Conservation (phyloP, 2,888 invertebrate species). For the Leucophenga montana region DNA sequence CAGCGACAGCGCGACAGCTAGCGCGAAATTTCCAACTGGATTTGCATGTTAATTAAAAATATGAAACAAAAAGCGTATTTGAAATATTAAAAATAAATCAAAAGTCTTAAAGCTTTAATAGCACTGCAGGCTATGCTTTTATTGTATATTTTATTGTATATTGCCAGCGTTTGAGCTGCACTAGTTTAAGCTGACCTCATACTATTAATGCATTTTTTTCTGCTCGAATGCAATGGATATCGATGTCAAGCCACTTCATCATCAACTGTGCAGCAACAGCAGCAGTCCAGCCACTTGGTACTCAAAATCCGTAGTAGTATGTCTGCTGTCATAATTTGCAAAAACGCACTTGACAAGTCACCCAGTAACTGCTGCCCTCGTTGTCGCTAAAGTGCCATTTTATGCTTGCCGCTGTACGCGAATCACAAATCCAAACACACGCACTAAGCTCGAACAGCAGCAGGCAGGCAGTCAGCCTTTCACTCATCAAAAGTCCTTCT, state of each 20-base stretch:
- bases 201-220: not conserved
- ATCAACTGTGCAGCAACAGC: not conserved
- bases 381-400: slow-evolving; percentile 20
- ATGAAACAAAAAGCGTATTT: slow-evolving; percentile 58
- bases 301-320: not conserved
- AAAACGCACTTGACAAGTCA: slow-evolving; percentile 10
- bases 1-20: not conserved
- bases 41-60: slow-evolving; percentile 66
- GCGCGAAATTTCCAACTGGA: slow-evolving; percentile 63
- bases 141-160: too few relatives aligned
- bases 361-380: slow-evolving; percentile 6
- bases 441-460: not conserved
- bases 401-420: not conserved
- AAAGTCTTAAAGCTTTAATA: not conserved
- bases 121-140: not conserved
- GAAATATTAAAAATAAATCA: slow-evolving; percentile 9
- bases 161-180: not conserved
- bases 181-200: slow-evolving; percentile 4
- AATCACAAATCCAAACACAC: not conserved
- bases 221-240: not conserved
- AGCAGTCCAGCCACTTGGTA: not conserved
- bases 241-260: slow-evolving; percentile 20
- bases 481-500: slow-evolving; percentile 11
- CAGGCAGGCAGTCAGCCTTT: not conserved
- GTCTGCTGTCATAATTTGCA: slow-evolving; percentile 7